Percentiles rank a stretch among this genome's conserved stretches.
Conservation (phyloP, 1,140 invertebrate species). For the Drosophila prosaltans region DNA sequence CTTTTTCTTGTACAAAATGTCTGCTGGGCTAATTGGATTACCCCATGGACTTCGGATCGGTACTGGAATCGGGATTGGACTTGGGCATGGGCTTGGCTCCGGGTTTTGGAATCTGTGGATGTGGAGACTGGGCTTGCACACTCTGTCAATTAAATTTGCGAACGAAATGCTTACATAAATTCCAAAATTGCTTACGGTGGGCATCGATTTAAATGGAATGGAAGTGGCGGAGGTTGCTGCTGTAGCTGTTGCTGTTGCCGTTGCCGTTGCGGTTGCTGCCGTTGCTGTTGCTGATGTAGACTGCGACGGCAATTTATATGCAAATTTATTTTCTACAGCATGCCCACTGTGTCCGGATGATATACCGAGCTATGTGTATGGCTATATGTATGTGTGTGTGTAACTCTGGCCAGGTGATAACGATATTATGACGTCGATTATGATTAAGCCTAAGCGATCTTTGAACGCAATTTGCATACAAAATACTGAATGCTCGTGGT, state of each 20-base stretch:
- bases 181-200: slow-evolving; percentile 79
- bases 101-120: slow-evolving; percentile 6
- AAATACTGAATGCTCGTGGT: slow-evolving; percentile 75
- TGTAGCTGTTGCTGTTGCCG: neutral
- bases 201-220: slow-evolving; percentile 77
- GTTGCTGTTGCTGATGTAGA: slow-evolving; percentile 16
- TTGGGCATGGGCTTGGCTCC: neutral
- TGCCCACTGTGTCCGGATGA: slow-evolving; percentile 26
- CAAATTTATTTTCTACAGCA: slow-evolving; percentile 69
- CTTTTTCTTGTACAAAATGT: slow-evolving; percentile 80
- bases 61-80: neutral
- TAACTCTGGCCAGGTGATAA: slow-evolving; percentile 63
- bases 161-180: slow-evolving; percentile 81
- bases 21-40: slow-evolving; percentile 77
- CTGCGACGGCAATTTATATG: slow-evolving; percentile 65
- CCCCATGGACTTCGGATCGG: slow-evolving; percentile 17
- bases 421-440: slow-evolving; percentile 77
- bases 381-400: neutral
- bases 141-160: slow-evolving; percentile 77
- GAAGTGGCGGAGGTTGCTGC: slow-evolving; percentile 11
- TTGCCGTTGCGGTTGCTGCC: too few species aligned
- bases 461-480: slow-evolving; percentile 71
- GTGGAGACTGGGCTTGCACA: slow-evolving; percentile 21
- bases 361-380: slow-evolving; percentile 9
- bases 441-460: slow-evolving; percentile 71